These are phyloP conservation scores for Melanotaenia boesemani DNA, from an alignment of 2,797 vertebrate genomes.

Conservation along the genomic window DNA sequence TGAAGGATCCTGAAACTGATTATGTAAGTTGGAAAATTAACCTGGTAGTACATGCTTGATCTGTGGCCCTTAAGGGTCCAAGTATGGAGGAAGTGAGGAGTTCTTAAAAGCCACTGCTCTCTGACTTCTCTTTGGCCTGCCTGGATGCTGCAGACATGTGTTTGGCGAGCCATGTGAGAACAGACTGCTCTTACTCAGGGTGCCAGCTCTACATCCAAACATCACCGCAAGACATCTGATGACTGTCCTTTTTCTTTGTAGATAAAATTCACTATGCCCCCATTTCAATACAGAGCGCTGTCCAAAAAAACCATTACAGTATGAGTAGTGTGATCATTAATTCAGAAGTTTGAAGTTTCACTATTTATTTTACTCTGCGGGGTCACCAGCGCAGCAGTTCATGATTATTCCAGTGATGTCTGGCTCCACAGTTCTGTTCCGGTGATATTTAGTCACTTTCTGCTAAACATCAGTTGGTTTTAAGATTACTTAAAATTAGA, in stretches of 20 bases:
- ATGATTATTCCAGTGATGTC: constrained; percentile 64
- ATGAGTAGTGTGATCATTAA: constrained; percentile 68
- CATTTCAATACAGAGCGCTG: constrained; percentile 47
- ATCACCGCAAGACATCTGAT: constrained; percentile 80
- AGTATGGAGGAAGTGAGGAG: constrained; percentile 40
- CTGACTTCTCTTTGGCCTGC: constrained; percentile 65
- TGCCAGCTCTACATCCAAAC: constrained; percentile 83
- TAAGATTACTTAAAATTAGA: constrained; percentile 59
- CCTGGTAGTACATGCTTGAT: constrained; percentile 53
- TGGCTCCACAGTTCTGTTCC: constrained; percentile 56
- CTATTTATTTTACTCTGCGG: constrained; percentile 48
- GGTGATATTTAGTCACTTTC: constrained; percentile 69
- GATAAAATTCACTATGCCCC: constrained; percentile 65
- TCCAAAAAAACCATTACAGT: constrained; percentile 69
- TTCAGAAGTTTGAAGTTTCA: constrained; percentile 70
- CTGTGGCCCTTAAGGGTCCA: constrained; percentile 36
- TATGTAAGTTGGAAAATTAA: constrained; percentile 58
- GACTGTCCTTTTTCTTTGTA: constrained; percentile 65
- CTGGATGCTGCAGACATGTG: constrained; percentile 69
- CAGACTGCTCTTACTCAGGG: constrained; percentile 79
- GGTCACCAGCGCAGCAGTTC: constrained; percentile 61
- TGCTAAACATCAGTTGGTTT: constrained; percentile 53
- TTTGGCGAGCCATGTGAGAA: constrained; percentile 80
- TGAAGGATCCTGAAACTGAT: constrained; percentile 57
- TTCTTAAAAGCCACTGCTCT: constrained; percentile 68